These are phyloP conservation scores for Drosophila lacteicornis DNA, from an alignment of 1,140 invertebrate species.

Conservation along the genomic window DNA sequence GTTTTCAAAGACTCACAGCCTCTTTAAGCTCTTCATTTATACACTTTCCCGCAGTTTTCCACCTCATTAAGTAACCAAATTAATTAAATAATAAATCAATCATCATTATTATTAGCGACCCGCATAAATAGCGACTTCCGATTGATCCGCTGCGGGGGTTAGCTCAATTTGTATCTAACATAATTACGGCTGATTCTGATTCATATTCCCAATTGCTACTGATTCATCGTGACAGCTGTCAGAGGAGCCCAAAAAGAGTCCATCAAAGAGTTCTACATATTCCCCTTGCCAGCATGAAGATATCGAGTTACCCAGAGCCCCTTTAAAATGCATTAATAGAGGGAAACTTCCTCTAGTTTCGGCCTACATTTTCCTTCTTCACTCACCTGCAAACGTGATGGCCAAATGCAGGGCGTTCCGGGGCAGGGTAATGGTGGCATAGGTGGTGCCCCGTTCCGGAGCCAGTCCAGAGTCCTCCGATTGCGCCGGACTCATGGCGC, in stretches of 20 bases:
- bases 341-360: not conserved
- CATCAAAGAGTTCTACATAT: not conserved
- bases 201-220: conserved; percentile 27
- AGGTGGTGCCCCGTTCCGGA: conserved; percentile 84
- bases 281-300: conserved; percentile 17
- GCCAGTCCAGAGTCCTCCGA: conserved; percentile 84
- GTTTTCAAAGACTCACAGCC: not conserved
- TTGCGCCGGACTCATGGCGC: conserved; percentile 84
- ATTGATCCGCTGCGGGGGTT: conserved; percentile 19
- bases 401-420: conserved; percentile 80
- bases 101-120: conserved; percentile 16
- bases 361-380: not conserved
- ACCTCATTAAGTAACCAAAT: not conserved
- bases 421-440: conserved; percentile 84
- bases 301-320: conserved; percentile 29
- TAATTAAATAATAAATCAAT: not conserved
- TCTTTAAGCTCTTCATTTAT: not conserved
- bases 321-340: conserved; percentile 35
- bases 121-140: conserved; percentile 9
- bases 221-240: conserved; percentile 66
- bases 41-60: not conserved
- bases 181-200: conserved; percentile 14
- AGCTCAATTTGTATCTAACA: conserved; percentile 35
- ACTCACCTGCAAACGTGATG: conserved; percentile 84
- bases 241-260: conserved; percentile 4